A percentile compares a stretch with the other conserved stretches of the same genome.
These are phyloP conservation scores for Fringilla coelebs DNA, from an alignment of 2,797 vertebrate genomes.

Conservation along the genomic window DNA sequence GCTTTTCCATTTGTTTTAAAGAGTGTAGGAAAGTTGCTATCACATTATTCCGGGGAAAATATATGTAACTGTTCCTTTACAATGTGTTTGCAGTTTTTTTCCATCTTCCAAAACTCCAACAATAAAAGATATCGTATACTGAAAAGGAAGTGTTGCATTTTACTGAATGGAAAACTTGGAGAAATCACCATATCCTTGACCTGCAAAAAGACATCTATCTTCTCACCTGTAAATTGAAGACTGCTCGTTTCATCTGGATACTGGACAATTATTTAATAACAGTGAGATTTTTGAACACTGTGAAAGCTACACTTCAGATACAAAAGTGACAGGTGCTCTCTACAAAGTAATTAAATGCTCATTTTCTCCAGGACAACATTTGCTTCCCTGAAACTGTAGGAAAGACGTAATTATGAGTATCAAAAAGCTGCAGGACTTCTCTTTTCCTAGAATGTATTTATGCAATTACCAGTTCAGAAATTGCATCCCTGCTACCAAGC, in stretches of 20 bases:
- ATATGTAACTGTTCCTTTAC: not conserved
- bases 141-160: not conserved
- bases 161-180: not conserved
- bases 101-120: not conserved
- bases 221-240: not conserved
- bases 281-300: not conserved
- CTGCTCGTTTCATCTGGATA: not conserved
- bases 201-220: not conserved
- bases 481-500: not conserved
- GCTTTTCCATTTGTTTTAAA: slow-evolving; percentile 32
- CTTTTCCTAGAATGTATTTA: not conserved
- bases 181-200: not conserved
- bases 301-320: not conserved
- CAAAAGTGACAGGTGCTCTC: not conserved
- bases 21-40: slow-evolving; percentile 9
- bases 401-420: not conserved
- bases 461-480: not conserved
- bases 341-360: not conserved
- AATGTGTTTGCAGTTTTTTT: not conserved
- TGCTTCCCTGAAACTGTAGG: not conserved
- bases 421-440: not conserved
- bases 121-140: not conserved
- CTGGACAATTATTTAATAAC: not conserved
- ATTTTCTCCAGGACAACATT: not conserved
- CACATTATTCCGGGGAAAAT: slow-evolving; percentile 14